A percentile compares a stretch with the other conserved stretches of the same genome.
phyloP scores from a whole-genome alignment of 2,113 vertebrate species.

The Oxyura jamaicensis region DNA sequence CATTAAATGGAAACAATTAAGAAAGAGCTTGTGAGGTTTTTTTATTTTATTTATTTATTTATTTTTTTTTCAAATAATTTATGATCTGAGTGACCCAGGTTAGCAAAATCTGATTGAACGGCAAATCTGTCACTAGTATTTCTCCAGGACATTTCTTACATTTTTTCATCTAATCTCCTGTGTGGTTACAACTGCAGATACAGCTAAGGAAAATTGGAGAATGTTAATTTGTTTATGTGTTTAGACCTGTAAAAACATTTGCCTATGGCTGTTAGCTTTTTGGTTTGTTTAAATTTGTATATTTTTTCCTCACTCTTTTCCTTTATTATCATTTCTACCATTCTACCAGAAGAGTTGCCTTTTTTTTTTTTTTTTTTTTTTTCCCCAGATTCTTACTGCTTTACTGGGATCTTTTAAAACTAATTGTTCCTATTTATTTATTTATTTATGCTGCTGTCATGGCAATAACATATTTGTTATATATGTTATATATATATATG shows the following conservation, averaged over 20 bases:
- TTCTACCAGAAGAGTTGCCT: background rate
- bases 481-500: too few relatives aligned
- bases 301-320: background rate
- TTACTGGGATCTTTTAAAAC: background rate
- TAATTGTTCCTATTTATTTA: background rate
- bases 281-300: background rate
- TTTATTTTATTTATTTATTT: background rate
- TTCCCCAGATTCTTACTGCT: background rate
- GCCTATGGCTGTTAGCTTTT: background rate
- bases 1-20: background rate
- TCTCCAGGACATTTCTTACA: background rate
- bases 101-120: conserved; percentile 17
- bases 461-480: background rate
- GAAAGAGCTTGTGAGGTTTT: background rate
- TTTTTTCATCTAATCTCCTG: background rate
- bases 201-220: background rate
- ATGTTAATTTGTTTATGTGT: background rate
- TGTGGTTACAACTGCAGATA: background rate
- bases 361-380: background rate
- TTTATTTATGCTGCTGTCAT: background rate
- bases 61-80: background rate
- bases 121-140: background rate
- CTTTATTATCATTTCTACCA: background rate
- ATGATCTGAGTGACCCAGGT: background rate
- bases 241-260: background rate